Evolutionary conservation across 2,797 vertebrate genomes (phyloP).

Genomic region (Sphaeramia orbicularis): DNA sequence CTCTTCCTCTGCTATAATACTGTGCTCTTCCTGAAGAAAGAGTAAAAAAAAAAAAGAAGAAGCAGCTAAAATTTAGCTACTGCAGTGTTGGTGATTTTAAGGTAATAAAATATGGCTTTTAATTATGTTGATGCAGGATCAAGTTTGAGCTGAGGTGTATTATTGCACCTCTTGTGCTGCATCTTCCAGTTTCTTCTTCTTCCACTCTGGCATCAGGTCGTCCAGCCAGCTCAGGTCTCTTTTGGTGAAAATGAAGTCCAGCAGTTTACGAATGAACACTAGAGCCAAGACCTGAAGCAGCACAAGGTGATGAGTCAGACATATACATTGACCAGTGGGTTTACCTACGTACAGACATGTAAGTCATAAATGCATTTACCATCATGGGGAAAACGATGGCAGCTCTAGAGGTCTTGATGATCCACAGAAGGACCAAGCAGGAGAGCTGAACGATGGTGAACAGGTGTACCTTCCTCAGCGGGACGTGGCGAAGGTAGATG

Average conservation of each 20-base stretch:
- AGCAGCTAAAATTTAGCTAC: neutral
- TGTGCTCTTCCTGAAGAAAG: slow-evolving; percentile 92
- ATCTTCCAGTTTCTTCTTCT: slow-evolving; percentile 99
- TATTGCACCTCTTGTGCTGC: slow-evolving; percentile 91
- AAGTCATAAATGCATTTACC: slow-evolving; percentile 80
- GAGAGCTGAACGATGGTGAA: slow-evolving; percentile 96
- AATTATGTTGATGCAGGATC: neutral
- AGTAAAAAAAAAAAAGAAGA: neutral
- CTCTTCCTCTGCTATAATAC: slow-evolving; percentile 95
- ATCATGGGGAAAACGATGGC: slow-evolving; percentile 99
- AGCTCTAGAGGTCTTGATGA: slow-evolving; percentile 96
- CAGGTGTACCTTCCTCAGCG: slow-evolving; percentile 97
- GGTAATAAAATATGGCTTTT: neutral
- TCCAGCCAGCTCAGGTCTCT: slow-evolving; percentile 98
- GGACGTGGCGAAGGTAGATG: slow-evolving; percentile 98
- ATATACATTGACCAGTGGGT: neutral
- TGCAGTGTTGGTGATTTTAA: neutral
- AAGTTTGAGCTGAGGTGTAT: too few relatives aligned
- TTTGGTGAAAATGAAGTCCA: slow-evolving; percentile 96
- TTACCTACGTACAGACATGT: neutral
- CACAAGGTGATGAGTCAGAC: slow-evolving; percentile 1
- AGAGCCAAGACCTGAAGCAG: slow-evolving; percentile 92
- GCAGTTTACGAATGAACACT: slow-evolving; percentile 96
- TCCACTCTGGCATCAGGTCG: slow-evolving; percentile 99
- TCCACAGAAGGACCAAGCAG: slow-evolving; percentile 94